phyloP scores from a whole-genome alignment of 2,888 invertebrate genomes.

The Drosophila phalerata region DNA sequence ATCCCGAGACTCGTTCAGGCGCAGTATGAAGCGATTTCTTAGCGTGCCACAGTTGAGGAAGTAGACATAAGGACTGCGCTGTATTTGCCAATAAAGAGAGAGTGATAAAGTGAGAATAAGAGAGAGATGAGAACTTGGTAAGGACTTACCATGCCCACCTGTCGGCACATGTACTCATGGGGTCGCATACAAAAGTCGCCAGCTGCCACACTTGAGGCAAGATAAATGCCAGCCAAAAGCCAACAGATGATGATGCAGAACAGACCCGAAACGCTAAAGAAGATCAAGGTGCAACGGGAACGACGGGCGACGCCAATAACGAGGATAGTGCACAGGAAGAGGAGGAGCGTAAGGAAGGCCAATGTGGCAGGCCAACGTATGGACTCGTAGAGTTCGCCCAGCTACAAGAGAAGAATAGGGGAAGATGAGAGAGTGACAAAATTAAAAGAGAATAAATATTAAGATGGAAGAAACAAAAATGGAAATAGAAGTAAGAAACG shows the following conservation, averaged over 20 bases:
- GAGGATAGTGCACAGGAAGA: conserved; percentile 84
- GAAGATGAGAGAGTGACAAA: neutral
- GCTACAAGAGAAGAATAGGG: conserved; percentile 59
- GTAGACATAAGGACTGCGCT: conserved; percentile 85
- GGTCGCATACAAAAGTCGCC: conserved; percentile 95
- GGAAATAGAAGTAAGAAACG: neutral
- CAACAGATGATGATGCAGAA: conserved; percentile 88
- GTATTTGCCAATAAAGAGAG: conserved; percentile 33
- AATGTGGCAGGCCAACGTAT: conserved; percentile 86
- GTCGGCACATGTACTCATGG: conserved; percentile 87
- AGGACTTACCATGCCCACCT: conserved; percentile 85
- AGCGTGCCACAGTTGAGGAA: conserved; percentile 85
- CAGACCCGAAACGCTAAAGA: conserved; percentile 94
- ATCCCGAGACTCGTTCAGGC: conserved; percentile 85
- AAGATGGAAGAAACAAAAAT: neutral
- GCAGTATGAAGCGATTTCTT: conserved; percentile 85
- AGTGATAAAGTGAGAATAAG: neutral
- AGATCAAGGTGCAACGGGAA: conserved; percentile 94
- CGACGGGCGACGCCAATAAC: conserved; percentile 86
- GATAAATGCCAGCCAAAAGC: conserved; percentile 94
- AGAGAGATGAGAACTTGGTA: neutral
- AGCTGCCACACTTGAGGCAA: conserved; percentile 93
- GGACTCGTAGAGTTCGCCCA: conserved; percentile 85
- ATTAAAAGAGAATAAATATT: neutral
- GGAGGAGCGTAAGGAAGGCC: conserved; percentile 84